These are phyloP conservation scores for Falcunculus frontatus DNA, from an alignment of 2,113 vertebrate species.

Conservation along the genomic window DNA sequence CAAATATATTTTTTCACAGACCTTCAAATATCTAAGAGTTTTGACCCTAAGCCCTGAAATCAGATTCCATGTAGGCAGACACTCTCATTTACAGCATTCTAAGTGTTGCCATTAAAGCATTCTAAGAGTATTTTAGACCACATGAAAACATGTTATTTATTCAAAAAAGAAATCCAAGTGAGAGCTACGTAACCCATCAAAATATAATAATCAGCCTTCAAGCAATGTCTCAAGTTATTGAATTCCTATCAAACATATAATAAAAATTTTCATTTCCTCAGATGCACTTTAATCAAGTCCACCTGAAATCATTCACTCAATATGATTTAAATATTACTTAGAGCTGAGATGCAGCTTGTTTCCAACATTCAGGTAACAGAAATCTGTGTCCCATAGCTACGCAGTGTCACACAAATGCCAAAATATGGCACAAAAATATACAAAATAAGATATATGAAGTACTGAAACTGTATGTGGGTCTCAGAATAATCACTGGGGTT, in stretches of 20 bases:
- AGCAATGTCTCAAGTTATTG: not conserved
- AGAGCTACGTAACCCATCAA: not conserved
- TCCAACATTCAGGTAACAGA: conserved; percentile 2
- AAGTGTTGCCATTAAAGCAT: not conserved
- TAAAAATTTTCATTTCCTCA: not conserved
- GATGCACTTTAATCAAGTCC: not conserved
- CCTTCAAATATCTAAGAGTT: not conserved
- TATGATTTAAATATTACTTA: not conserved
- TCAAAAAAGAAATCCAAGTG: not conserved
- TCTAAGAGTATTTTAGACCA: not conserved
- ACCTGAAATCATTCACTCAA: not conserved
- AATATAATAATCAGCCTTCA: not conserved
- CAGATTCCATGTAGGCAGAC: not conserved
- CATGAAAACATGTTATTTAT: not conserved
- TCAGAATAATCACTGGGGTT: not conserved
- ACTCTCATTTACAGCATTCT: not conserved
- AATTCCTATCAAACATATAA: not conserved
- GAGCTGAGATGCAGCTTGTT: not conserved
- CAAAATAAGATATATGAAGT: not conserved
- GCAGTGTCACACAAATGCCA: not conserved
- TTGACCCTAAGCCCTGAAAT: not conserved
- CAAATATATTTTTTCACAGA: not conserved
- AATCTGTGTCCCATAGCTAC: not conserved
- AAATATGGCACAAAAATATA: not conserved
- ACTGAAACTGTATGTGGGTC: not conserved